Base-by-base conservation (phyloP, 2,888 invertebrate genomes). In the Oscheius onirici region DNA sequence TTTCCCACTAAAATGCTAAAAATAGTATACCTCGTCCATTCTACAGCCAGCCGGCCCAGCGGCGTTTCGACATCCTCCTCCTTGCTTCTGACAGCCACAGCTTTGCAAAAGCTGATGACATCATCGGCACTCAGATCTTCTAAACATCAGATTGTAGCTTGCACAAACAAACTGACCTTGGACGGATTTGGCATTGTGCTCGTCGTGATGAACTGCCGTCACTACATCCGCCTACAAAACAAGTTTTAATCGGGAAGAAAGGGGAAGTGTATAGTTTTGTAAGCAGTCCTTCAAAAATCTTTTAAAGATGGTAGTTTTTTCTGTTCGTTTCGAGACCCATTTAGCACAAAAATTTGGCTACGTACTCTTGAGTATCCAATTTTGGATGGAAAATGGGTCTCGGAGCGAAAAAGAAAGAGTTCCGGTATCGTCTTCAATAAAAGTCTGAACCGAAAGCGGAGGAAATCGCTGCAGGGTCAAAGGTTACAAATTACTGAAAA, bases 31-130 rank as follows among this genome's bases (percentile, higher is more conserved):
- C 78, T 73, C 34, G 49, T 75, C 81, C 81, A 81, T 46, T 78
- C 79, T 11, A 79, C 43, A n/a, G 74, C 72, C 43, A 81, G 65
- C 28, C 81, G 52, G 2, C 81, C 81, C 1, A 81, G 66, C 1
- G 81, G 78, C 22, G 72, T 77, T 52, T 81, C 81, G 34, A 70
- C 51, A 11, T 79, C 74, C 0, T 76, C 77, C 26, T 76, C 77
- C 3, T 66, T 67, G 15, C 70, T 63, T 5, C 57, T 24, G 17
- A 78, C 76, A 6, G 55, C 24, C 8, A 81, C 68, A 0, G 66
- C 77, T 1, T 66, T 57, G 22, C 74, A 74, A 41, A 77, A 81
- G 28, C 71, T 71, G 34, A 79, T 70, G 28, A 71, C 63, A 46
- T 81, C 79, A 1, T 52, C 76, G 11, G 73, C 74, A 1, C 55